Base-by-base conservation (phyloP, 2,888 invertebrate genomes). In the Lissocephala sabroskyi region DNA sequence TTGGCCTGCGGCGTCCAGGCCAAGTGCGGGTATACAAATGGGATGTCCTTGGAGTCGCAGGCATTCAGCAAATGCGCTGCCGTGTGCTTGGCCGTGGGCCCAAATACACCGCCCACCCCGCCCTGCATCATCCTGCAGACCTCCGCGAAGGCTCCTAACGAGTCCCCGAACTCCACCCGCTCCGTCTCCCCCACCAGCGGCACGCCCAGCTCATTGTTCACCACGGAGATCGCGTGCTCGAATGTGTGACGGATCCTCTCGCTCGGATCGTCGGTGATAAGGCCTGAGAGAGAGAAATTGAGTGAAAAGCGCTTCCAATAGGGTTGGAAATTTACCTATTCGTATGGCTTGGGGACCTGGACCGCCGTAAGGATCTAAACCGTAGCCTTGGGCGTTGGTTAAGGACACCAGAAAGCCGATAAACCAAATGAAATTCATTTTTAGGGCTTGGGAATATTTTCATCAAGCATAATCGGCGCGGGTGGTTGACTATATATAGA, bases 61-160 rank as follows among this genome's bases (percentile, higher is more conserved):
- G 95, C 89, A 28, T 93, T 93, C 75, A 94, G 91, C 30, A 96
- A 89, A 79, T 95, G 92, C 40, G 89, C 87, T 3, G 93, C 87
- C 0, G 91, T 87, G 36, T 87, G 86, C 56, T 87, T 87, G 44
- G 89, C 87, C 53, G 90, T 88, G 0, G 96, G 95, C 1, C 96
- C 96, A 78, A 97, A 92, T 48, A 97, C 87, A 16, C 91, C 96
- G 0, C 91, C 91, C 3, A 95, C 87, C 17, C 94, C 94, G 28
- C 85, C 89, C 85, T 87, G 86, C 66, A 89, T 83, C 53, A 89
- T 79, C 14, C 82, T 68, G 63, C 89, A 89, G 43, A 88, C 79
- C 11, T 86, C 86, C 41, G 77, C 81, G 62, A 87, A 87, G 14
- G 87, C 86, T 64, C 86, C 86, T 51, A 86, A 79, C 7, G 87